A percentile compares a stretch with the other conserved stretches of the same genome.
These are phyloP conservation scores for Hermaeophaga mercurialis DNA, from an alignment of 2,888 invertebrate species.

Conservation along the genomic window DNA sequence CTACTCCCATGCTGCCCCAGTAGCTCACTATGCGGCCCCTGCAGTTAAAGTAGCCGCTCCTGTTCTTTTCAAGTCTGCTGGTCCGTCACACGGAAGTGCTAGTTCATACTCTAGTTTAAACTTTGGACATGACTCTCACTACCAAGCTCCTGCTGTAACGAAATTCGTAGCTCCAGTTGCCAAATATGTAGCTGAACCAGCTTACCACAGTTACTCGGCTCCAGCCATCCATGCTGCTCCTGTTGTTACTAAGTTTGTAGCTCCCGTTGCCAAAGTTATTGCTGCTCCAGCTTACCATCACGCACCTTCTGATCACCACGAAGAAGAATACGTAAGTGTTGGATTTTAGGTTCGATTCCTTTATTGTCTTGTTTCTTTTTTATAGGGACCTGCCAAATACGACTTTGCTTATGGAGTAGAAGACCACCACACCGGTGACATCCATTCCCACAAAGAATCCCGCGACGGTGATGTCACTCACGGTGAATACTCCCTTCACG, in stretches of 20 bases:
- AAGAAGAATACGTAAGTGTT: constrained; percentile 36
- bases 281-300: constrained; percentile 36
- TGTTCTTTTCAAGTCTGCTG: not conserved
- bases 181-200: constrained; percentile 27
- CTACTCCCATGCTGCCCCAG: constrained; percentile 26
- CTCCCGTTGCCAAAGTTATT: constrained; percentile 30
- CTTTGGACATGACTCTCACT: constrained; percentile 15
- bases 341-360: constrained; percentile 57
- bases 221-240: constrained; percentile 26
- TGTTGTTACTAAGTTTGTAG: constrained; percentile 26
- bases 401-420: constrained; percentile 64
- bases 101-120: constrained; percentile 25
- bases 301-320: constrained; percentile 32
- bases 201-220: constrained; percentile 13
- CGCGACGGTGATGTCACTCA: constrained; percentile 63
- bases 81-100: constrained; percentile 19
- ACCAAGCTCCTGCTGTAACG: constrained; percentile 6
- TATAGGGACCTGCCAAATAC: constrained; percentile 62
- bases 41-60: constrained; percentile 22
- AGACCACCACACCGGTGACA: constrained; percentile 63
- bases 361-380: constrained; percentile 34
- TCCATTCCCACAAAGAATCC: constrained; percentile 62
- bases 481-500: constrained; percentile 64
- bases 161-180: constrained; percentile 7
- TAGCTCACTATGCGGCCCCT: constrained; percentile 27